phyloP scores from a whole-genome alignment of 2,113 vertebrate species.

The Passerina amoena region DNA sequence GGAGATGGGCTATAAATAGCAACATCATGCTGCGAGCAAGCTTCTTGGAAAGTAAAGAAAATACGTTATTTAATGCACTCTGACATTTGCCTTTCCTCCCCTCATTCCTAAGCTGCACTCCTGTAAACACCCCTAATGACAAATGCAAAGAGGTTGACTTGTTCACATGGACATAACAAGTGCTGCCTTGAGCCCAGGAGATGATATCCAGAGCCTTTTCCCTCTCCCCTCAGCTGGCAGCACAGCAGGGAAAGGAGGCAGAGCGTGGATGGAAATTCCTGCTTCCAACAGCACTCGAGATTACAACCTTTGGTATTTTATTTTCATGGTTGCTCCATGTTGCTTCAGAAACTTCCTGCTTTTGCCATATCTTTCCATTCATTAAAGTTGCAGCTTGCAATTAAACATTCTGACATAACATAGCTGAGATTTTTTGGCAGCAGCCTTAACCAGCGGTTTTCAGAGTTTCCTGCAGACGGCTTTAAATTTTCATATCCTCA shows the following conservation, averaged over 20 bases:
- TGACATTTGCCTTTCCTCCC: constrained; percentile 51
- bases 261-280: neutral
- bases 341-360: constrained; percentile 66
- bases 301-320: constrained; percentile 44
- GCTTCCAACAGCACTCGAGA: neutral
- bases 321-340: constrained; percentile 50
- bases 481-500: constrained; percentile 73
- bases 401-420: constrained; percentile 75
- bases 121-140: constrained; percentile 40
- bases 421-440: constrained; percentile 77
- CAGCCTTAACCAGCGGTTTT: constrained; percentile 63
- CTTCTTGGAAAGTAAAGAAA: constrained; percentile 59
- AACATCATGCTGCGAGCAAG: constrained; percentile 44
- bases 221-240: constrained; percentile 17
- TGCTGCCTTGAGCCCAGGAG: neutral
- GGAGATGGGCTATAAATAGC: constrained; percentile 74
- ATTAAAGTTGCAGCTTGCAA: constrained; percentile 70
- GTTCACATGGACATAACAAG: neutral
- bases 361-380: constrained; percentile 74
- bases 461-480: constrained; percentile 71
- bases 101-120: constrained; percentile 40
- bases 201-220: constrained; percentile 11
- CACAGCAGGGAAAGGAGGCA: neutral
- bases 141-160: neutral
- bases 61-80: constrained; percentile 40